These are phyloP conservation scores for Marasmarcha lunaedactyla DNA, from an alignment of 2,888 invertebrate species.

Conservation along the genomic window DNA sequence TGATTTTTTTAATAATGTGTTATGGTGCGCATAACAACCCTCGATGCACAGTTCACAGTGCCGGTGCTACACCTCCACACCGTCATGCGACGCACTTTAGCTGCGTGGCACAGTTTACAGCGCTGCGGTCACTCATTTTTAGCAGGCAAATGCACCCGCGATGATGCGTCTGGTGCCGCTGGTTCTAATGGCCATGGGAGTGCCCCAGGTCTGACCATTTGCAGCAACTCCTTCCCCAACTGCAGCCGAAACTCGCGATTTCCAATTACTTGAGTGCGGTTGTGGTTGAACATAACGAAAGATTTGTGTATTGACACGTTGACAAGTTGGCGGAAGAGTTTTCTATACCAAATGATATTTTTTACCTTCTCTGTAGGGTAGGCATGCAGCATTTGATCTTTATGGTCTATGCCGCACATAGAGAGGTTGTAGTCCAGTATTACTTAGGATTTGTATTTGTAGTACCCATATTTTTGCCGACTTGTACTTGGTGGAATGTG, in stretches of 20 bases:
- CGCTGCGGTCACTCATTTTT: constrained; percentile 7
- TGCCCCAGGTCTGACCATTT: too few species aligned
- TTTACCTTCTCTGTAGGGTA: not conserved
- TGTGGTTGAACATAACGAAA: too few species aligned
- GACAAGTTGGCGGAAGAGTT: too few species aligned
- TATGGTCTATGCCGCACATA: too few species aligned
- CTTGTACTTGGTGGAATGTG: constrained; percentile 3
- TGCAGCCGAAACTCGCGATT: too few species aligned
- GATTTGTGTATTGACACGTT: not conserved
- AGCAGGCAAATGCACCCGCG: not conserved
- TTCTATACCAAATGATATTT: too few species aligned
- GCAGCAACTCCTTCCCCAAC: too few species aligned
- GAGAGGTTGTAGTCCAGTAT: not conserved
- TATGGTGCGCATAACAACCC: constrained; percentile 7
- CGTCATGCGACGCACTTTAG: constrained; percentile 11
- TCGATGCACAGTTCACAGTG: constrained; percentile 10
- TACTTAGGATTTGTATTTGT: not conserved
- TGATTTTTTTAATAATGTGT: not conserved
- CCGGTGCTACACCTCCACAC: constrained; percentile 12
- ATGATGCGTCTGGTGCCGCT: too few species aligned
- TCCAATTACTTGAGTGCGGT: too few species aligned
- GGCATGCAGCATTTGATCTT: too few species aligned
- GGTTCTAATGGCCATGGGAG: too few species aligned
- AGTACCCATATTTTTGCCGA: constrained; percentile 1
- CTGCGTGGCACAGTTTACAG: too few species aligned